Evolutionary conservation across 2,113 vertebrate species (phyloP).

Genomic region (Oenanthe melanoleuca): DNA sequence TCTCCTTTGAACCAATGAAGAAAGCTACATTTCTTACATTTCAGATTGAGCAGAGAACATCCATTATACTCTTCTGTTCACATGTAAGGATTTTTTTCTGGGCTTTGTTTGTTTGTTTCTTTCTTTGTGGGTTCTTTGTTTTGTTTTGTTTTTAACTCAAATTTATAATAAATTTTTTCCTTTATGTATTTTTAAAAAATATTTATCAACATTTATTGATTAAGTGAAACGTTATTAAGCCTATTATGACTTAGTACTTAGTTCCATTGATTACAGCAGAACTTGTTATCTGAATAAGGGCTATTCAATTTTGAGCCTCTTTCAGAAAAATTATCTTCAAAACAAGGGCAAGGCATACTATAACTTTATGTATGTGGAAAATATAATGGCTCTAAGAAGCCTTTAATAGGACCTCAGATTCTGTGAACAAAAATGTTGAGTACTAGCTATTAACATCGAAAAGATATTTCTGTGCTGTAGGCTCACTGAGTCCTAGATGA

Average conservation of each 20-base stretch:
- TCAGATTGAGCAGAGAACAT: neutral
- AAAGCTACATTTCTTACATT: neutral
- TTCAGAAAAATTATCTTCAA: conserved; percentile 2
- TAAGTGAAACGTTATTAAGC: neutral
- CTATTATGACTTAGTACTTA: neutral
- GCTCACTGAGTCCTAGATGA: neutral
- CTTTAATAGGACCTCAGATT: neutral
- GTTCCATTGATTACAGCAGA: neutral
- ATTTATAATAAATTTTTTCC: neutral
- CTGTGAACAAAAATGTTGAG: neutral
- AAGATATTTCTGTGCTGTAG: neutral
- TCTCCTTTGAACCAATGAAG: neutral
- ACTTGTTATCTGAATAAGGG: neutral
- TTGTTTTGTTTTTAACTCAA: neutral
- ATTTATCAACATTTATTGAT: neutral
- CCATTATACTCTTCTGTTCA: neutral
- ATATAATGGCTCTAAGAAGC: neutral
- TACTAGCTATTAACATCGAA: neutral
- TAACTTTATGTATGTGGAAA: neutral
- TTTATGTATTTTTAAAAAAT: neutral
- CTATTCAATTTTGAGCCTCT: neutral
- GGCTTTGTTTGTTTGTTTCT: too few species aligned
- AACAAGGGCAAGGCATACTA: neutral
- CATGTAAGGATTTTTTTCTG: neutral
- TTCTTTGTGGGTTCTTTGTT: neutral